phyloP scores from a whole-genome alignment of 1,140 invertebrate species.

The Matsumurasca onukii region DNA sequence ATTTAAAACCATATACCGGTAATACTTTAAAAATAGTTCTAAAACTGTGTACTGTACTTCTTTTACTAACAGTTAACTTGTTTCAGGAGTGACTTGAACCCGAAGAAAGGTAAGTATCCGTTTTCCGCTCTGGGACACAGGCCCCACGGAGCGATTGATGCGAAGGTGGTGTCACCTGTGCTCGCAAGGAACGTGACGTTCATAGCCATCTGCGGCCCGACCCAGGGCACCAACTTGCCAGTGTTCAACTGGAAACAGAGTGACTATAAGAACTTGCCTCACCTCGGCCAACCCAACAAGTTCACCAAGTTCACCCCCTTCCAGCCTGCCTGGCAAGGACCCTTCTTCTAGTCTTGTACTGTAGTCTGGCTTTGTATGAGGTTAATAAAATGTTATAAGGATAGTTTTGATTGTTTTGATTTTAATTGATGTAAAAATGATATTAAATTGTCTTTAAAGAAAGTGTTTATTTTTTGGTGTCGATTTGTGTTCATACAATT shows the following conservation, averaged over 20 bases:
- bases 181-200: background rate
- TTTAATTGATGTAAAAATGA: too few relatives aligned
- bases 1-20: too few relatives aligned
- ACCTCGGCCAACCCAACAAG: conserved; percentile 71
- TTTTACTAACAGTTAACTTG: too few relatives aligned
- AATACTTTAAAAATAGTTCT: too few relatives aligned
- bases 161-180: conserved; percentile 54
- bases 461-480: too few relatives aligned
- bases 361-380: too few relatives aligned
- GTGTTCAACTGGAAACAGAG: conserved; percentile 73
- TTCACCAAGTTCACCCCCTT: background rate
- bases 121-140: conserved; percentile 63
- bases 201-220: conserved; percentile 11
- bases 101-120: conserved; percentile 64
- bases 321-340: background rate
- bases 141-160: conserved; percentile 64
- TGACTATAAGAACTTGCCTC: conserved; percentile 60
- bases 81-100: conserved; percentile 65
- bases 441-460: too few relatives aligned
- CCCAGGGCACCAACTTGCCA: conserved; percentile 1
- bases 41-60: too few relatives aligned
- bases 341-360: conserved; percentile 8
- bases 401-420: too few relatives aligned
- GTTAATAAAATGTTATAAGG: too few relatives aligned
- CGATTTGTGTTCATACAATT: too few relatives aligned